Percentiles rank a stretch among this genome's conserved stretches.
Evolutionary conservation across 2,113 vertebrate species (phyloP).

Genomic region (Paraplagusia blochii): DNA sequence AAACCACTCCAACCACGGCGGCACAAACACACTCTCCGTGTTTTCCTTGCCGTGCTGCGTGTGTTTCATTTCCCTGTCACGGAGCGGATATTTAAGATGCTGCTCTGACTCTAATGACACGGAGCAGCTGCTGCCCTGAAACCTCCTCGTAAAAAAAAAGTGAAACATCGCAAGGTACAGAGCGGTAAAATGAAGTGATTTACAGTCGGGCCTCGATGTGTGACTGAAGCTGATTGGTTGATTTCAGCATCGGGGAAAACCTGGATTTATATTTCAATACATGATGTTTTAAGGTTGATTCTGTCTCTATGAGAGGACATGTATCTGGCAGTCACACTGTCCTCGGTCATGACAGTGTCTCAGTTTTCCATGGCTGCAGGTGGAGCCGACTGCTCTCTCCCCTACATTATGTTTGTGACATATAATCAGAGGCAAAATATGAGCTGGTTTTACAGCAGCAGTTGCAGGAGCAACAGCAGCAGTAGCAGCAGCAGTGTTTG

Average conservation of each 20-base stretch:
- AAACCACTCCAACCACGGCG: conserved; percentile 20
- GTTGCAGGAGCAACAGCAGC: conserved; percentile 21
- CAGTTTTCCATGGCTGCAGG: conserved; percentile 47
- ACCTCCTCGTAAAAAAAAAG: conserved; percentile 20
- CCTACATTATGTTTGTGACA: conserved; percentile 48
- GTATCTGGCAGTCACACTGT: conserved; percentile 54
- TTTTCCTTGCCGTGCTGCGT: conserved; percentile 8
- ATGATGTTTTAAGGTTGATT: no score
- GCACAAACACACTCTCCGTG: conserved; percentile 10
- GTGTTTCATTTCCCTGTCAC: conserved; percentile 25
- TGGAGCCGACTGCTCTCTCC: conserved; percentile 30
- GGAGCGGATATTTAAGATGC: conserved; percentile 21
- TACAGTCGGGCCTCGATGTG: not conserved
- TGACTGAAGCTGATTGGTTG: not conserved
- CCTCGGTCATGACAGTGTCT: conserved; percentile 21
- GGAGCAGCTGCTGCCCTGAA: conserved; percentile 1
- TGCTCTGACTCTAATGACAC: conserved; percentile 20
- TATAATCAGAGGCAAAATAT: conserved; percentile 49
- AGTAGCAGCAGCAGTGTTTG: conserved; percentile 28
- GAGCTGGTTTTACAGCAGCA: conserved; percentile 23
- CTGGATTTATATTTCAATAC: not conserved
- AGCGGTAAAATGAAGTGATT: conserved; percentile 17
- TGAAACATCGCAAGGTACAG: conserved; percentile 2
- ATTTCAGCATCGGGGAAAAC: conserved; percentile 1
- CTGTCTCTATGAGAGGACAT: conserved; percentile 1